Evolutionary conservation across 23 tunicate genomes (phyloP), one percentile per base, ranked within the genome.

Genomic region (Botrylloides violaceus): DNA sequence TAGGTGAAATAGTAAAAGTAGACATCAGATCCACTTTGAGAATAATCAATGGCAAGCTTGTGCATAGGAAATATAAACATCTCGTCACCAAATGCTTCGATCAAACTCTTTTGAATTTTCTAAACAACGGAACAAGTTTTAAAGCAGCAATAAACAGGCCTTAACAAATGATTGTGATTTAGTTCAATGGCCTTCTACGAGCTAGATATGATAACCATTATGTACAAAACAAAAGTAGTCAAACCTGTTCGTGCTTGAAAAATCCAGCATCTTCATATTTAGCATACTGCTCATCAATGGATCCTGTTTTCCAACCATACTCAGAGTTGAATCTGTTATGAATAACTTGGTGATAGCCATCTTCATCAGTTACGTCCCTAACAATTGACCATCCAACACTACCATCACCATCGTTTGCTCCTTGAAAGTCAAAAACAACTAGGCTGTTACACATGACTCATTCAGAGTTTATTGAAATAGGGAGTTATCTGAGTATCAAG

Each of bases 361-460:
- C 35, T 63, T 63, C 70, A 63, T 63, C 35, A 28, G 32, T 63
- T 3, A 63, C 35, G 9, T 63, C 33, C 29, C 36, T 29, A 33
- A 63, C 35, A 27, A 34, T 29, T 34, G 29, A 4, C 70, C 70
- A 63, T 22, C 70, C 35, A 4, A 63, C 7, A 33, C 70, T 63
- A 7, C 70, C 70, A 63, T 63, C 70, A 4, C 70, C 70, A 63
- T 63, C 70, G 29, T 63, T 63, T 31, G 70, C 70, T 19, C 70
- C 70, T 63, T 9, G 53, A n/a, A n/a, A n/a, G n/a, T n/a, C n/a
- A n/a, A n/a, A n/a, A n/a, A n/a, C n/a, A n/a, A n/a, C n/a, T n/a
- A n/a, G n/a, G n/a, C n/a, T n/a, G n/a, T n/a, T n/a, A n/a, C n/a
- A n/a, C n/a, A n/a, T n/a, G n/a, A n/a, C n/a, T n/a, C n/a, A n/a